A percentile compares a stretch with the other conserved stretches of the same genome.
phyloP scores from a whole-genome alignment of 1,140 invertebrate species.

The Lucilia sericata region DNA sequence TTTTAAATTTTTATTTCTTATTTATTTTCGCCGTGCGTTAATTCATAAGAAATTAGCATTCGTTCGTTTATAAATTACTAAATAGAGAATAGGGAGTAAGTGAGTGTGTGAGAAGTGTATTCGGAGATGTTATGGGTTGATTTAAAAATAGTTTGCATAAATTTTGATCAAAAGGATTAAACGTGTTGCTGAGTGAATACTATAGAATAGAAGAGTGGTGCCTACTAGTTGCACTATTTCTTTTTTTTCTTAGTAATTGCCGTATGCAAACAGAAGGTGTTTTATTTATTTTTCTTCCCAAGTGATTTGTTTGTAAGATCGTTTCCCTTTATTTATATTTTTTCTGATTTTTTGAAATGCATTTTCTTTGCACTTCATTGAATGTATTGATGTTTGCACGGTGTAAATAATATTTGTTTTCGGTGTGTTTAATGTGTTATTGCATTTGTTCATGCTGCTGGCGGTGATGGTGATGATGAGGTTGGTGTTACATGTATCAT shows the following conservation, averaged over 20 bases:
- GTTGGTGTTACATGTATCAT: not conserved
- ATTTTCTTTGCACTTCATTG: conserved; percentile 33
- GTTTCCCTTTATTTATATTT: not conserved
- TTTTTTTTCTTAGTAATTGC: not conserved
- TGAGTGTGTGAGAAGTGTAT: too few species aligned
- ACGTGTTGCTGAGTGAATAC: conserved; percentile 22
- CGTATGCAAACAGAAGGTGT: conserved; percentile 13
- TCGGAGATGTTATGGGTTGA: not conserved
- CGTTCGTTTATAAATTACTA: not conserved
- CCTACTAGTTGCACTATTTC: not conserved
- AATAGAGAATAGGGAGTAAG: not conserved
- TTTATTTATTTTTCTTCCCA: conserved; percentile 6
- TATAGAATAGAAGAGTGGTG: not conserved
- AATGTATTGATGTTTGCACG: conserved; percentile 31
- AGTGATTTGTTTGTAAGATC: not conserved
- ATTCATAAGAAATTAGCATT: not conserved
- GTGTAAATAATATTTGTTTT: conserved; percentile 1
- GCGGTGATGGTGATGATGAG: not conserved
- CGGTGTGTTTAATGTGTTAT: not conserved
- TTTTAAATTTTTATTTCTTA: not conserved
- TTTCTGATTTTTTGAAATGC: not conserved
- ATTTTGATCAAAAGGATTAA: conserved; percentile 18
- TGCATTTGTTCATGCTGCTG: conserved; percentile 9
- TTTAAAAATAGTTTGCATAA: conserved; percentile 3
- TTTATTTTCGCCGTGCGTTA: not conserved